Percentiles rank a stretch among this genome's conserved stretches.
Evolutionary conservation across 2,888 invertebrate genomes (phyloP).

Genomic region (Drosophila aldrichi): DNA sequence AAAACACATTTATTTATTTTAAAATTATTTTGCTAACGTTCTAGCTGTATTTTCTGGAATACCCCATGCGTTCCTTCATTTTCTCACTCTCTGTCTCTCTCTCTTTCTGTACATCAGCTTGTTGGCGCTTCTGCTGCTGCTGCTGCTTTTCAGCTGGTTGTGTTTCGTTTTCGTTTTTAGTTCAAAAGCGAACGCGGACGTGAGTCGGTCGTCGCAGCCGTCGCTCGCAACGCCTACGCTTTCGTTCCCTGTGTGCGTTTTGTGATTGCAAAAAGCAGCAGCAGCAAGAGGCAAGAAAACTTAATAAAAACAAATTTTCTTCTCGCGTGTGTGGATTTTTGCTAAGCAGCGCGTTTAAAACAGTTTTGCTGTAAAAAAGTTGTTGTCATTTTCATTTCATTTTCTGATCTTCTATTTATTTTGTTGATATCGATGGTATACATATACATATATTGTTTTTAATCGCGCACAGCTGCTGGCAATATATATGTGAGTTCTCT

Average conservation of each 20-base stretch:
- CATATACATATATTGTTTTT: slow-evolving; percentile 42
- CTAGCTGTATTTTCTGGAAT: slow-evolving; percentile 30
- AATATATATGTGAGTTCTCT: slow-evolving; percentile 52
- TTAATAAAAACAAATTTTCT: slow-evolving; percentile 51
- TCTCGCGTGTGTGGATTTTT: slow-evolving; percentile 39
- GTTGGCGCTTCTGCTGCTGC: slow-evolving; percentile 41
- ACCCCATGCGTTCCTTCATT: slow-evolving; percentile 13
- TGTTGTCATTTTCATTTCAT: slow-evolving; percentile 27
- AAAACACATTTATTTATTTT: too few species aligned
- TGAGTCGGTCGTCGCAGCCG: slow-evolving; percentile 59
- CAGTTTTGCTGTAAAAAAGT: slow-evolving; percentile 40
- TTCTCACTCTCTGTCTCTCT: slow-evolving; percentile 17
- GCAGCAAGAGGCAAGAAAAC: slow-evolving; percentile 48
- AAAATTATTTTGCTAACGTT: too few species aligned
- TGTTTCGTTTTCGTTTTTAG: slow-evolving; percentile 54
- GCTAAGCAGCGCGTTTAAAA: slow-evolving; percentile 45
- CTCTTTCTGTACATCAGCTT: slow-evolving; percentile 19
- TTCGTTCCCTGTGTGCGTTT: slow-evolving; percentile 57
- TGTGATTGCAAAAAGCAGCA: slow-evolving; percentile 70
- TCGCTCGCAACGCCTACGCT: slow-evolving; percentile 58
- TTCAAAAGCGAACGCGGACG: slow-evolving; percentile 61
- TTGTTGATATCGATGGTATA: slow-evolving; percentile 25
- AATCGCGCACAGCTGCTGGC: slow-evolving; percentile 61
- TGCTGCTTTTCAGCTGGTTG: slow-evolving; percentile 39
- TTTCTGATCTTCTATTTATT: slow-evolving; percentile 22